A percentile compares a stretch with the other conserved stretches of the same genome.
phyloP scores from a whole-genome alignment of 2,888 invertebrate genomes.

The Yponomeuta sedellus region DNA sequence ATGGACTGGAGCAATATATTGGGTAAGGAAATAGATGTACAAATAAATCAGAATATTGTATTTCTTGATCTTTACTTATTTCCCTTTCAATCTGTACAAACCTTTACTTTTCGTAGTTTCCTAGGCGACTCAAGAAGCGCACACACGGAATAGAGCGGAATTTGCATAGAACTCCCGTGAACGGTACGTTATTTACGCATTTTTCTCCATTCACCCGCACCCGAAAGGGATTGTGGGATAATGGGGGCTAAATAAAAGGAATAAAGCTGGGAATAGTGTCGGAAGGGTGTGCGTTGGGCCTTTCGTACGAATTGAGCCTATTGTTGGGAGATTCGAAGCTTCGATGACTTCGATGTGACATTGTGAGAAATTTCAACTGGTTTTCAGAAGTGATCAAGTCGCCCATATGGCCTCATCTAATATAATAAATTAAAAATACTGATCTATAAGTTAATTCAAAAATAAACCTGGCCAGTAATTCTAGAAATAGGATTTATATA shows the following conservation, averaged over 20 bases:
- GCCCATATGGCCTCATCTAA: too few relatives aligned
- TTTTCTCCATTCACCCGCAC: not conserved
- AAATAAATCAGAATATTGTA: too few relatives aligned
- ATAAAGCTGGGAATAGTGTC: not conserved
- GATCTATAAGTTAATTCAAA: too few relatives aligned
- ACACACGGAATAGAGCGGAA: not conserved
- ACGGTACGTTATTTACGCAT: slow-evolving; percentile 7
- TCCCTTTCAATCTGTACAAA: not conserved
- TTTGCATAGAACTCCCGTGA: slow-evolving; percentile 8
- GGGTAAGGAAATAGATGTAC: too few relatives aligned
- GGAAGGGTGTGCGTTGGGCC: not conserved
- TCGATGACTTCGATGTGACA: too few relatives aligned
- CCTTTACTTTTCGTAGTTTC: slow-evolving; percentile 8
- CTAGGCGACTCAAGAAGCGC: slow-evolving; percentile 5
- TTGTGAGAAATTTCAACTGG: too few relatives aligned
- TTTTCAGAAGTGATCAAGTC: too few relatives aligned
- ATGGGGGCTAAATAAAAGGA: slow-evolving; percentile 10
- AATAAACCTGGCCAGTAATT: too few relatives aligned
- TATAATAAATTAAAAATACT: too few relatives aligned
- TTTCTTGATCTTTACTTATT: not conserved
- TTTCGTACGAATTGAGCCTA: not conserved
- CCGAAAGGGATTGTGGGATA: slow-evolving; percentile 7
- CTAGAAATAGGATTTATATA: too few relatives aligned
- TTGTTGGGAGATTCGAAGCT: not conserved
- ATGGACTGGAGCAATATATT: too few relatives aligned